These are phyloP conservation scores for Geopemphigus sp. DNA, from an alignment of 1,140 invertebrate genomes.

Conservation along the genomic window DNA sequence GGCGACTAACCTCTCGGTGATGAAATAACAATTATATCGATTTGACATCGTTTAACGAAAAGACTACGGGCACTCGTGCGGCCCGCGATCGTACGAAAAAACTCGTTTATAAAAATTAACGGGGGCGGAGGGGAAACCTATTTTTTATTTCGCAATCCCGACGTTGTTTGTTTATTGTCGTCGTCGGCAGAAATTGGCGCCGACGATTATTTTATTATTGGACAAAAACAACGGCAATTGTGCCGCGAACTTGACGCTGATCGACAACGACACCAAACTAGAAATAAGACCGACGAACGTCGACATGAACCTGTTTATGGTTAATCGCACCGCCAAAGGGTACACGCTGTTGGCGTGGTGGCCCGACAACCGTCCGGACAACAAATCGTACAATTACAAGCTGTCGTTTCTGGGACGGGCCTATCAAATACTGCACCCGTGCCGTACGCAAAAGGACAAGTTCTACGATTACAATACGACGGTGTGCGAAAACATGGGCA, in stretches of 20 bases:
- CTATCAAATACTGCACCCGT: background rate
- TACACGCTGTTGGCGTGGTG: slow-evolving; percentile 24
- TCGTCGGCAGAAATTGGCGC: background rate
- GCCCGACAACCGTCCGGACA: background rate
- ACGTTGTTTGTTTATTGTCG: too few species aligned
- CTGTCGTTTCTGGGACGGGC: slow-evolving; percentile 3
- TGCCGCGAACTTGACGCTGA: background rate
- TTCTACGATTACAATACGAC: background rate
- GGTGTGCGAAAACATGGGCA: background rate
- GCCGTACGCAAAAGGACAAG: background rate
- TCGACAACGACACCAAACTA: background rate
- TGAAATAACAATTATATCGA: too few species aligned
- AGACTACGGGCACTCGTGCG: too few species aligned
- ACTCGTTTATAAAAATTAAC: background rate
- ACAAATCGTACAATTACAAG: background rate
- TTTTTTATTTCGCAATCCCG: too few species aligned
- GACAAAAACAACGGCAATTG: background rate
- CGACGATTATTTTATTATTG: background rate
- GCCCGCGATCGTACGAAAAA: too few species aligned
- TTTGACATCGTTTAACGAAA: background rate
- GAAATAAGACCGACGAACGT: background rate
- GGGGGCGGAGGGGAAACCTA: background rate
- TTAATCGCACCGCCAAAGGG: background rate
- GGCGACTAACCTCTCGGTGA: too few species aligned
- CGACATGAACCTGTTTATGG: background rate